Percentiles rank a stretch among this genome's conserved stretches.
These are phyloP conservation scores for Gobiocypris rarus DNA, from an alignment of 2,113 vertebrate genomes.

Conservation along the genomic window DNA sequence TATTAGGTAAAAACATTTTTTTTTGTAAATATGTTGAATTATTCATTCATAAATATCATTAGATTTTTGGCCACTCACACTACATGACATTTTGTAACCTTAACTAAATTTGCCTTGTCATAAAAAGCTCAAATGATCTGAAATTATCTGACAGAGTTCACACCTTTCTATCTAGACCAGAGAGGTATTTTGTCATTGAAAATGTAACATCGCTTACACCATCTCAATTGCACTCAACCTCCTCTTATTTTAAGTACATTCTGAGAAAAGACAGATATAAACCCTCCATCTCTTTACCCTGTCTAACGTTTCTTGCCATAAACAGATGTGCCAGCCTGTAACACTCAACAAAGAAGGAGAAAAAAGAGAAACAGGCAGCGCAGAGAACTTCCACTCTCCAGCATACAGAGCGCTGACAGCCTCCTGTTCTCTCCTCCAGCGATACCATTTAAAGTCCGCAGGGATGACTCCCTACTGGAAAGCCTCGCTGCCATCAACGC, in stretches of 20 bases:
- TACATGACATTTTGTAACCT: not conserved
- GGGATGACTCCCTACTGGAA: constrained; percentile 34
- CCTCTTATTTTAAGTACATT: not conserved
- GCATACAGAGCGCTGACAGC: constrained; percentile 3
- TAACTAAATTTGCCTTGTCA: not conserved
- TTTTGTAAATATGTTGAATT: not conserved
- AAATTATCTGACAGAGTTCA: too few relatives aligned
- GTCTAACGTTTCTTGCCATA: not conserved
- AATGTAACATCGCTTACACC: not conserved
- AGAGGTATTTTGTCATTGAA: not conserved
- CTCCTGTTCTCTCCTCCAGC: constrained; percentile 32
- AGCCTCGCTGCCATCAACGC: constrained; percentile 29
- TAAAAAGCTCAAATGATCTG: too few relatives aligned
- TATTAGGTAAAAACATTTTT: not conserved
- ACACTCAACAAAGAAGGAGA: not conserved
- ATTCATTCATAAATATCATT: not conserved
- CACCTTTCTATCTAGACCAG: too few relatives aligned
- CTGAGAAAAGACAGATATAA: not conserved
- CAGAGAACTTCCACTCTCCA: not conserved
- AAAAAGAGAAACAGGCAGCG: not conserved
- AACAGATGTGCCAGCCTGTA: constrained; percentile 30
- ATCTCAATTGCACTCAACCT: not conserved
- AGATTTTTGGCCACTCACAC: not conserved
- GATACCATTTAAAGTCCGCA: constrained; percentile 38
- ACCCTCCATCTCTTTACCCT: not conserved